Conservation (phyloP, 2,888 invertebrate species). For the Falcaria lacertinaria region DNA sequence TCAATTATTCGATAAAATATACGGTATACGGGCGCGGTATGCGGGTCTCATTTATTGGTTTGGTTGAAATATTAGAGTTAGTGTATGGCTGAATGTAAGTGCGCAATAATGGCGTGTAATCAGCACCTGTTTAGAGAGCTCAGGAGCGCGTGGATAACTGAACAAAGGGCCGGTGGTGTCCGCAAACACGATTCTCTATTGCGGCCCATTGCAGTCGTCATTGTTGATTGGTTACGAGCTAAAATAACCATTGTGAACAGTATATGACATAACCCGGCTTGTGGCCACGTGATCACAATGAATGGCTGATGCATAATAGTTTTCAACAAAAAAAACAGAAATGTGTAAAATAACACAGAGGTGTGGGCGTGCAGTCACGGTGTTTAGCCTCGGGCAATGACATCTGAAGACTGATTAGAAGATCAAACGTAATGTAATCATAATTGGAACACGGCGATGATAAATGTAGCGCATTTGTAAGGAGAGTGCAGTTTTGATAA, state of each 20-base stretch:
- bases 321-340: conserved; percentile 22
- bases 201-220: conserved; percentile 53
- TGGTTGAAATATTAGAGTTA: conserved; percentile 16
- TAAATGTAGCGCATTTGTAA: conserved; percentile 40
- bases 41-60: conserved; percentile 47
- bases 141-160: conserved; percentile 38
- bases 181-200: conserved; percentile 52
- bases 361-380: conserved; percentile 2
- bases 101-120: conserved; percentile 39
- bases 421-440: conserved; percentile 56
- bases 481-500: conserved; percentile 31
- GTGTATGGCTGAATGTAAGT: conserved; percentile 21
- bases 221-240: conserved; percentile 51
- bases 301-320: conserved; percentile 1
- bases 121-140: conserved; percentile 45
- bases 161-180: conserved; percentile 47
- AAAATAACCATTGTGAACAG: conserved; percentile 53
- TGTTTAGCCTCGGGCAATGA: conserved; percentile 24
- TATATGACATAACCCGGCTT: conserved; percentile 53
- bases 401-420: conserved; percentile 31
- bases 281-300: conserved; percentile 36
- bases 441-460: conserved; percentile 46
- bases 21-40: conserved; percentile 24
- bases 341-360: not conserved
- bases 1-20: conserved; percentile 47